phyloP scores from a whole-genome alignment of 2,797 vertebrate species.

The Lepilemur septentrionalis region DNA sequence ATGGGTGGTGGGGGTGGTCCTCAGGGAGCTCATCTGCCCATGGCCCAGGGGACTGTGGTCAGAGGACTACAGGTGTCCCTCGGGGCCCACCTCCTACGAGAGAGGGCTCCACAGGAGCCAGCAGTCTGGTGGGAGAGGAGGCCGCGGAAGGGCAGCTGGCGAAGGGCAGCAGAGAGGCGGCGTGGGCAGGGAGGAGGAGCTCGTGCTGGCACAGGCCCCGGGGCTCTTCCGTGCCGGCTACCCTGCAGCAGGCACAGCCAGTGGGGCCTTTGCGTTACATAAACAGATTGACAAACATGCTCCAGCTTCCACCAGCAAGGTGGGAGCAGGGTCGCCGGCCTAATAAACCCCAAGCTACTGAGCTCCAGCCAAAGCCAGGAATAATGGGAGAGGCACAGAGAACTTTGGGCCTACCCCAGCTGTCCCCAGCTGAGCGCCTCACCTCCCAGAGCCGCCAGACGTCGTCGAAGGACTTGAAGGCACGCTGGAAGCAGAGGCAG shows the following conservation, averaged over 20 bases:
- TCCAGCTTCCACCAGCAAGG: neutral
- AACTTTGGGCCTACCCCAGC: neutral
- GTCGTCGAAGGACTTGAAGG: slow-evolving; percentile 69
- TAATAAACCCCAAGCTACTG: neutral
- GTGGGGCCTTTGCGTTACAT: neutral
- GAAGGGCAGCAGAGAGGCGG: neutral
- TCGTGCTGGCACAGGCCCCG: neutral
- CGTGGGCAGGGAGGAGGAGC: neutral
- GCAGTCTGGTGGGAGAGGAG: neutral
- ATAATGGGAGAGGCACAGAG: neutral
- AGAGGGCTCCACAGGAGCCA: neutral
- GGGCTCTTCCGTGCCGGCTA: too few species aligned
- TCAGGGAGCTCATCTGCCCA: neutral
- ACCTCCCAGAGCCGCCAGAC: slow-evolving; percentile 80
- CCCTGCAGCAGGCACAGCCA: neutral
- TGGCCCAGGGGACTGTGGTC: neutral
- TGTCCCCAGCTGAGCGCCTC: neutral
- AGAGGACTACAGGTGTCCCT: neutral
- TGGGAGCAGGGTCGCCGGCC: neutral
- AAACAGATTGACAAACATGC: neutral
- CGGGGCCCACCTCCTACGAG: neutral
- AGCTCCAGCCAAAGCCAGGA: neutral
- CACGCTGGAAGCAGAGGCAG: slow-evolving; percentile 77
- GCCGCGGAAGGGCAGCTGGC: neutral
- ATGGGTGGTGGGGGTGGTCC: neutral